Percentiles rank a stretch among this genome's conserved stretches.
These are phyloP conservation scores for Oasisia sp. DNA, from an alignment of 2,888 invertebrate genomes.

Conservation along the genomic window DNA sequence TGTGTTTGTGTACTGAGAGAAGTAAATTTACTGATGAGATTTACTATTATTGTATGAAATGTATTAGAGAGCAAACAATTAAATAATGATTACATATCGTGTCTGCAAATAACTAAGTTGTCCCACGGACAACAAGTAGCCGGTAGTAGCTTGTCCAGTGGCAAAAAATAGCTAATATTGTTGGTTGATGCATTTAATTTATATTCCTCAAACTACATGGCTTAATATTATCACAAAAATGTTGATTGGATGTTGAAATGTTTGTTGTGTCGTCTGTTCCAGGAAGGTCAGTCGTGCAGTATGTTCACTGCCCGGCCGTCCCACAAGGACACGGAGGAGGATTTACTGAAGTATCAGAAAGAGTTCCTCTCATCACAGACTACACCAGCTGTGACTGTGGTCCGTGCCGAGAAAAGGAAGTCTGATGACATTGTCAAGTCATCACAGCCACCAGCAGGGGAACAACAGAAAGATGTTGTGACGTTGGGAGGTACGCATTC, in stretches of 20 bases:
- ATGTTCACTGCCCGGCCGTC: not conserved
- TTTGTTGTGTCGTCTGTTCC: not conserved
- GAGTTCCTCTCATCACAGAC: conserved; percentile 52
- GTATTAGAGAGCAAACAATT: no score
- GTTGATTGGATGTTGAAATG: not conserved
- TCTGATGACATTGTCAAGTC: conserved; percentile 31
- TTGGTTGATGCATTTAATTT: no score
- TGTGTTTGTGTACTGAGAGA: no score
- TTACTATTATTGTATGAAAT: no score
- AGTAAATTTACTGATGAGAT: no score
- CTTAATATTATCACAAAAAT: no score
- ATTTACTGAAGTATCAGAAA: conserved; percentile 56
- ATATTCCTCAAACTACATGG: no score
- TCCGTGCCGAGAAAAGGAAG: not conserved
- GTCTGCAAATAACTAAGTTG: no score
- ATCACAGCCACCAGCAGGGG: conserved; percentile 46
- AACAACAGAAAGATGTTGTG: conserved; percentile 33
- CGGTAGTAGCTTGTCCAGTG: no score
- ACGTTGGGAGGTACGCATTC: not conserved
- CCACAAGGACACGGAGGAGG: conserved; percentile 56
- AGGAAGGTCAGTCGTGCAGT: not conserved
- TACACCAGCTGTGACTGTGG: not conserved
- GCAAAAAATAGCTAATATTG: no score
- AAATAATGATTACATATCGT: no score
- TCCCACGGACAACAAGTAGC: no score